phyloP scores from a whole-genome alignment of 2,797 vertebrate genomes.

The Darevskia mixta region DNA sequence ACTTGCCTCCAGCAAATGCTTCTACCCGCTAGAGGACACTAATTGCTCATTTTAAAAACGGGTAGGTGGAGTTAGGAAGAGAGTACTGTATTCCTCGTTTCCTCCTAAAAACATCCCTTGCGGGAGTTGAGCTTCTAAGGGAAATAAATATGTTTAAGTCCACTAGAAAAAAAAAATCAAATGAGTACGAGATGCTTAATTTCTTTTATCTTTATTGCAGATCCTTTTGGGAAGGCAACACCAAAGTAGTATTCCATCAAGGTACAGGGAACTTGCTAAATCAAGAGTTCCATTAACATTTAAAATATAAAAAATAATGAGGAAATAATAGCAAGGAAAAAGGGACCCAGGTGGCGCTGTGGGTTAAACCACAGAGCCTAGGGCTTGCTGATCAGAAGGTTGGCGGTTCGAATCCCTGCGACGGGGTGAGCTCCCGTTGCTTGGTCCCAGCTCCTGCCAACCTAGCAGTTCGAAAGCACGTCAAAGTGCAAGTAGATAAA shows the following conservation, averaged over 20 bases:
- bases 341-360: no score
- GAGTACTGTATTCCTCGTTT: not conserved
- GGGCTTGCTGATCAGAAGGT: no score
- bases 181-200: not conserved
- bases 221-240: not conserved
- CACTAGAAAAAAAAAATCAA: not conserved
- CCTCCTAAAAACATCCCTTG: not conserved
- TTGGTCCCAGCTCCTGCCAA: no score
- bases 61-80: not conserved
- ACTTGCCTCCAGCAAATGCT: not conserved
- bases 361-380: no score
- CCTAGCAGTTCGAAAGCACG: no score
- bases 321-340: not conserved
- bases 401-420: no score
- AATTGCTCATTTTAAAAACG: not conserved
- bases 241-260: not conserved
- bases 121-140: not conserved
- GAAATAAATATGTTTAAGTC: not conserved
- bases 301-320: not conserved
- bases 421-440: no score
- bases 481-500: no score
- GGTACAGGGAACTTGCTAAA: not conserved
- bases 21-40: conserved; percentile 7
- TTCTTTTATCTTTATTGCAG: not conserved
- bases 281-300: not conserved